Base-by-base conservation (phyloP, 2,888 invertebrate species). In the Agrotis ipsilon region DNA sequence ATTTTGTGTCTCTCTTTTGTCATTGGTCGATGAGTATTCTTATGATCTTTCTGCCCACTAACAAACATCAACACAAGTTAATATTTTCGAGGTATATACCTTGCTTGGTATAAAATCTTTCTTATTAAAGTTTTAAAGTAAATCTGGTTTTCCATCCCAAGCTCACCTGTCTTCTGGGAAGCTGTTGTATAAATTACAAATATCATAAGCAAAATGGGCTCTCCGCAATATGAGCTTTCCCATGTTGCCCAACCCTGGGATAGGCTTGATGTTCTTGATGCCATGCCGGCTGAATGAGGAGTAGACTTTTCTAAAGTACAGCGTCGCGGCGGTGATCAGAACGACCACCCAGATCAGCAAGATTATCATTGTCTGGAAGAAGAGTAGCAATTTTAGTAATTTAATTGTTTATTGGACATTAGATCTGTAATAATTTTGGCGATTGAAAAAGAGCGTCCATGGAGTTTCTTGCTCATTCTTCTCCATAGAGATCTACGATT, bases 241-340 rank as follows among this genome's bases (percentile, higher is more conserved):
- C 85, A 89, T 86, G 58, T 91, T 90, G 4, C 92, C 92, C n/a
- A 92, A 7, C 0, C 90, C 21, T 4, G 91, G 92, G 1, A 86
- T 2, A 0, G 87, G 78, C 32, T 72, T 78, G 0, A 84, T 46
- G 57, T 86, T 72, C 72, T 89, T 91, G 5, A 93, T 85, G 0
- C 89, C 92, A 80, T 85, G 43, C 6, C 67, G 78, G 16, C 75
- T 84, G 72, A 91, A 91, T 24, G 79, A 84, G 5, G 88, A 85
- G 79, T 87, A 90, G 0, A 76, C 57, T 54, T 86, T 72, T 0
- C 81, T 82, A n/a, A 85, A 71, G 80, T 88, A 88, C 5, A 92
- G 61, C 32, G 74, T 52, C 9, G 88, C 16, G 5, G 83, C 78
- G 2, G 81, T 72, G 0, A 89, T 19, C 0, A 90, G 27, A 0